Evolutionary conservation across 1,140 invertebrate genomes (phyloP).

Genomic region (honey bee (Apis mellifera)): DNA sequence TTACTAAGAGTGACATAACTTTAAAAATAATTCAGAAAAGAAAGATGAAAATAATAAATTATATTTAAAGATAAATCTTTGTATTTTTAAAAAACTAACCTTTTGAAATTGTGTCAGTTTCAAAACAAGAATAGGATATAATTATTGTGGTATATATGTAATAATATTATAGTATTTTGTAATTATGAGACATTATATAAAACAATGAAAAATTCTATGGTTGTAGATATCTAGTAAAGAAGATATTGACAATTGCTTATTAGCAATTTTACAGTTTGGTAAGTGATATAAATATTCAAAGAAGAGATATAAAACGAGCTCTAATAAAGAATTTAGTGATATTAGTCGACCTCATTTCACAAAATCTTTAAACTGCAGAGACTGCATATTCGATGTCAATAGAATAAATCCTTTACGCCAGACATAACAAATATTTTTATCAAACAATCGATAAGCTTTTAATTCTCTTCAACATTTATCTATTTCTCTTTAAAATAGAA

Average conservation of each 20-base stretch:
- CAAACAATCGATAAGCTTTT: slow-evolving; percentile 39
- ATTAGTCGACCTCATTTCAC: slow-evolving; percentile 54
- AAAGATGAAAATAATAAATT: no score
- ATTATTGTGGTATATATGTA: neutral
- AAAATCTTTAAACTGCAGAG: slow-evolving; percentile 33
- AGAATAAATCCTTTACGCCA: slow-evolving; percentile 27
- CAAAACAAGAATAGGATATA: no score
- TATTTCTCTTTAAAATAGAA: slow-evolving; percentile 1
- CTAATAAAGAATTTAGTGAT: slow-evolving; percentile 7
- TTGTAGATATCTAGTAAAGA: neutral
- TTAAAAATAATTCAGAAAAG: no score
- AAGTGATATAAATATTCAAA: neutral
- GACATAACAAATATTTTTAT: slow-evolving; percentile 63
- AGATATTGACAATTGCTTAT: neutral
- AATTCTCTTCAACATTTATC: neutral
- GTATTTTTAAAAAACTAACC: neutral
- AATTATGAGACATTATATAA: no score
- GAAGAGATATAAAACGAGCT: slow-evolving; percentile 2
- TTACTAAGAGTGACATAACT: no score
- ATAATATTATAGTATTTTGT: no score
- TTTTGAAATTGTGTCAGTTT: neutral
- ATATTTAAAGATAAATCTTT: no score
- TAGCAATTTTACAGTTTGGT: neutral
- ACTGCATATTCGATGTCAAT: slow-evolving; percentile 22
- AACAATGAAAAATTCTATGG: neutral